Base-by-base conservation (phyloP, 2,113 vertebrate species). In the Rhodinocichla rosea region DNA sequence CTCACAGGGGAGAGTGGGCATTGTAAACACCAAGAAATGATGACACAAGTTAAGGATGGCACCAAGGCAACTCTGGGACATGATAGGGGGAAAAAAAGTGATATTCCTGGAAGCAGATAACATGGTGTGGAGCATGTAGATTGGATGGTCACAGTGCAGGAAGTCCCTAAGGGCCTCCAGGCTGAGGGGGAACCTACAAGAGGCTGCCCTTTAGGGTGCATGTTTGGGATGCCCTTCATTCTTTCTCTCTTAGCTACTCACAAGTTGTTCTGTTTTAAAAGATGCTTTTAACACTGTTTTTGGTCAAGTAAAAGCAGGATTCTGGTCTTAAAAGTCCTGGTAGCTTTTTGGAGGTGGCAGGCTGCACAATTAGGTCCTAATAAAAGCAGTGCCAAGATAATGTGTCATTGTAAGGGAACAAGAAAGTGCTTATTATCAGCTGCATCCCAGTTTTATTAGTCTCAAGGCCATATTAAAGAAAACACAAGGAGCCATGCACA, bases 71-170 rank as follows among this genome's bases (percentile, higher is more conserved):
- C 23, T 67, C 37, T 1, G 3, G 15, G 39, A 39, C 33, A 20
- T 8, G 15, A 65, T 7, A 5, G 6, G 2, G 17, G 21, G 16
- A 2, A 0, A 1, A 18, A 62, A 45, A 39, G 2, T 47, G 7
- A 7, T 37, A 4, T 22, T 82, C 37, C 30, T 63, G 50, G n/a
- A 70, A 81, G 19, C 28, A 55, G 30, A 26, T 11, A 68, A 30
- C 12, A 6, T 3, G 16, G 4, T 39, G 16, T 40, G 35, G 18
- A 75, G 6, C 2, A 4, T 21, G 8, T 50, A 13, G 13, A 19
- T 20, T 42, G 14, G 30, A n/a, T 33, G 11, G 7, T 27, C 28
- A 26, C 9, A 44, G 35, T 9, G 16, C 6, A 56, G 32, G 17
- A 70, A 65, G 6, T 10, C 45, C 9, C 55, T 16, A 39, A 91